These are phyloP conservation scores for Furnarius figulus DNA, from an alignment of 2,113 vertebrate species.

Conservation along the genomic window DNA sequence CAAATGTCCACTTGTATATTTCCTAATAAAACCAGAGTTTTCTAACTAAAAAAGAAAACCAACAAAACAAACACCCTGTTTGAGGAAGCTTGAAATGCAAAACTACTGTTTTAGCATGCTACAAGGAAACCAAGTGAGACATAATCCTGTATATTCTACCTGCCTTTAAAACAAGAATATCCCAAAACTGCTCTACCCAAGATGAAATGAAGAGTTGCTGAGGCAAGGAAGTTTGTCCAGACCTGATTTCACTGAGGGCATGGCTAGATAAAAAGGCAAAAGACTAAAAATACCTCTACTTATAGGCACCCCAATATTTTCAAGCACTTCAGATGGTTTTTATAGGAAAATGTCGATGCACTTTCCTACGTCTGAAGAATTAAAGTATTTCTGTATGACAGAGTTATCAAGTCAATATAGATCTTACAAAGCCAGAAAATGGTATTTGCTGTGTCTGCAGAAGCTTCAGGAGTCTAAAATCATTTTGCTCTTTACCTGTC, in stretches of 20 bases:
- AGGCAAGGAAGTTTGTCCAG: neutral
- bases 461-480: neutral
- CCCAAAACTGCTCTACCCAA: neutral
- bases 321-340: neutral
- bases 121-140: neutral
- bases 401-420: neutral
- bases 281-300: neutral
- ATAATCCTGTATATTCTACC: neutral
- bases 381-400: neutral
- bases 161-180: neutral
- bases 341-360: neutral
- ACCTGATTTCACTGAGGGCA: neutral
- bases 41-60: neutral
- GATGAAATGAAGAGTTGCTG: neutral
- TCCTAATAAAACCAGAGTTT: neutral
- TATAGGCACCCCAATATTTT: neutral
- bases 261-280: neutral
- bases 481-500: neutral
- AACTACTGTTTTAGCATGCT: neutral
- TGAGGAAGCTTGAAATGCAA: neutral
- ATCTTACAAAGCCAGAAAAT: neutral
- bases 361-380: neutral
- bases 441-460: neutral
- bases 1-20: neutral
- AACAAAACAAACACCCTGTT: neutral